phyloP scores from a whole-genome alignment of 1,140 invertebrate species.

The Elymnias hypermnestra region DNA sequence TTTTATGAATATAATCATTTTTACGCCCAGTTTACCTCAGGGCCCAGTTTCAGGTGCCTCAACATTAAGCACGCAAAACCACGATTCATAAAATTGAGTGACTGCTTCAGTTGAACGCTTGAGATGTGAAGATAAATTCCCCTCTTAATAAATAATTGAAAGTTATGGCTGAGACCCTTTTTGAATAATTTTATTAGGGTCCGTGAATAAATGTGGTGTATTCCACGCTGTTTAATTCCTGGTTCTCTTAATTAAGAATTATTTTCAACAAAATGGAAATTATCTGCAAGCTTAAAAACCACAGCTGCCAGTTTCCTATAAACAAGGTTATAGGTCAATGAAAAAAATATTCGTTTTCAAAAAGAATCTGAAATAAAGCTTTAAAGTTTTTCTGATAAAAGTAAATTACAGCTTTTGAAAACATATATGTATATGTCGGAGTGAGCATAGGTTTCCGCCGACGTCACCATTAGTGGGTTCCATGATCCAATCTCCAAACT shows the following conservation, averaged over 20 bases:
- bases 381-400: no score
- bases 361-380: no score
- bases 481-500: no score
- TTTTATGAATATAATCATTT: constrained; percentile 11
- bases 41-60: constrained; percentile 16
- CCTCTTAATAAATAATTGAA: constrained; percentile 43
- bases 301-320: no score
- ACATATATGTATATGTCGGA: no score
- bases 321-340: no score
- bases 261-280: neutral
- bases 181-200: constrained; percentile 9
- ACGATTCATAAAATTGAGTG: constrained; percentile 53
- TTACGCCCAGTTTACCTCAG: constrained; percentile 31
- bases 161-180: constrained; percentile 26
- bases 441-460: no score
- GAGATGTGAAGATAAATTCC: constrained; percentile 29
- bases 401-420: no score
- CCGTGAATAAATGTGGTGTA: neutral
- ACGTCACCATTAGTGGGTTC: no score
- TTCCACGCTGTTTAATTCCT: neutral
- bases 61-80: constrained; percentile 46
- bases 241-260: no score
- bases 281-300: no score
- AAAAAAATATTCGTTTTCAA: no score
- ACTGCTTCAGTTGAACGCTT: constrained; percentile 31